Conservation (phyloP, 2,797 vertebrate genomes). For the Sebastes dallii region DNA sequence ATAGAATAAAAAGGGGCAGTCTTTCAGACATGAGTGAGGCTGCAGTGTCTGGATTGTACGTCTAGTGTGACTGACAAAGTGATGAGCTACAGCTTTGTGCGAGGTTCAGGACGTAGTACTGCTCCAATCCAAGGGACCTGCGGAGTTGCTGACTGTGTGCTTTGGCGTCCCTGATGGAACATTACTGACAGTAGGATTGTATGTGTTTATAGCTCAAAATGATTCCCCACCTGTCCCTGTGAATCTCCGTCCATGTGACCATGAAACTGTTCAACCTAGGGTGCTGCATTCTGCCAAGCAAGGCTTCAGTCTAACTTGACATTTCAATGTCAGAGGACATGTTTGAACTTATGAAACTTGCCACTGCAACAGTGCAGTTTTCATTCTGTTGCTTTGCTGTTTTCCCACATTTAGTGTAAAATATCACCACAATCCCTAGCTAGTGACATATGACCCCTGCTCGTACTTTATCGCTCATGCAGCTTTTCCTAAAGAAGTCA, state of each 20-base stretch:
- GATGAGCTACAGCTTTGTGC: background rate
- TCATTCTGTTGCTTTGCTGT: background rate
- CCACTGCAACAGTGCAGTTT: background rate
- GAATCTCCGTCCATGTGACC: background rate
- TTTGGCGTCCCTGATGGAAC: background rate
- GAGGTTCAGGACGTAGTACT: background rate
- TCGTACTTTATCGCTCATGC: background rate
- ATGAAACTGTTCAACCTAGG: background rate
- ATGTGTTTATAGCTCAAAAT: background rate
- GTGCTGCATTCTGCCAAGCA: background rate
- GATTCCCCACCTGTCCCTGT: background rate
- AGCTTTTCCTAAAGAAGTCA: background rate
- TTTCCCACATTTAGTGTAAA: background rate
- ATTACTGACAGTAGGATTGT: background rate
- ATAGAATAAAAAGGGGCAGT: background rate
- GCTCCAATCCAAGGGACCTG: background rate
- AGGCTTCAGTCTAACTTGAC: background rate
- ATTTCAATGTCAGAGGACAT: conserved; percentile 6
- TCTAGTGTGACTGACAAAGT: background rate
- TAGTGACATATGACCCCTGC: background rate
- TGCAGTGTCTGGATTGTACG: background rate
- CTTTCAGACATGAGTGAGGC: background rate
- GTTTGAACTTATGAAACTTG: background rate
- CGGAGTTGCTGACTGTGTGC: background rate
- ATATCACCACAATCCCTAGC: background rate